Conservation (phyloP, 2,113 vertebrate species). For the Silurus meridionalis region DNA sequence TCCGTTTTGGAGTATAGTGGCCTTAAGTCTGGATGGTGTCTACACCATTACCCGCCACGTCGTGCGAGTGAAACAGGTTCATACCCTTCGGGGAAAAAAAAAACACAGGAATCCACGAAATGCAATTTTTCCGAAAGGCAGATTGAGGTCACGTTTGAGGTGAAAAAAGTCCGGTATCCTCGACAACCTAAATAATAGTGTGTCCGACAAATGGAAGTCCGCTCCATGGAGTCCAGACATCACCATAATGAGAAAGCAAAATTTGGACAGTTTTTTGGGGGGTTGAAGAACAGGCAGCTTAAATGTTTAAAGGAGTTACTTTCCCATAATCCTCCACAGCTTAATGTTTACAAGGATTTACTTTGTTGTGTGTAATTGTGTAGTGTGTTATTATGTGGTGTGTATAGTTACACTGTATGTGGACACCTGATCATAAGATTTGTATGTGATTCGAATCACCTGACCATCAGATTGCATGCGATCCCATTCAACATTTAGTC, state of each 20-base stretch:
- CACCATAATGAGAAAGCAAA: constrained; percentile 26
- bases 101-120: constrained; percentile 4
- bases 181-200: constrained; percentile 35
- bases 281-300: not conserved
- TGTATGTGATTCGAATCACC: too few species aligned
- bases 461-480: too few species aligned
- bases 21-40: constrained; percentile 24
- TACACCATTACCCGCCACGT: constrained; percentile 5
- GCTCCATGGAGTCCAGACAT: constrained; percentile 20
- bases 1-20: constrained; percentile 10
- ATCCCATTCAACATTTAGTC: too few species aligned
- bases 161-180: constrained; percentile 19
- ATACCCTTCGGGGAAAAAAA: not conserved
- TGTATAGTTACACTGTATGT: too few species aligned
- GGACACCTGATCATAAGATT: too few species aligned
- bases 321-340: not conserved
- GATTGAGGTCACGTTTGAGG: constrained; percentile 31
- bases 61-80: constrained; percentile 5
- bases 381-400: too few species aligned
- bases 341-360: not conserved
- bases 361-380: not conserved
- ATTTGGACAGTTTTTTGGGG: constrained; percentile 11
- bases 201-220: constrained; percentile 19
- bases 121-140: constrained; percentile 38
- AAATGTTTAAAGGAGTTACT: not conserved